Evolutionary conservation across 2,888 invertebrate genomes (phyloP).

Genomic region (Pyralis farinalis): DNA sequence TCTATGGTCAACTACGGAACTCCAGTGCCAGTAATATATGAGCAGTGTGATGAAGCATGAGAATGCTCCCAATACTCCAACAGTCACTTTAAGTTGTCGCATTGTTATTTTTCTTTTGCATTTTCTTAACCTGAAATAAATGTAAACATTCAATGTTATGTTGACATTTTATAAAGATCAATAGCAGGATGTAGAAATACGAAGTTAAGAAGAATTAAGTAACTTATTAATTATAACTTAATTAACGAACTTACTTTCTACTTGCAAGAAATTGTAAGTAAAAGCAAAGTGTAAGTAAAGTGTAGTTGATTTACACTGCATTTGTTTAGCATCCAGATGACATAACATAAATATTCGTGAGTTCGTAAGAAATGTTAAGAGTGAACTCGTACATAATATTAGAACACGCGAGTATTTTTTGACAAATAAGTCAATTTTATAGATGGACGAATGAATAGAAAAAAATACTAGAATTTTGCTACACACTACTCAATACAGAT

Average conservation of each 20-base stretch:
- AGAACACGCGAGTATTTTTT: no score
- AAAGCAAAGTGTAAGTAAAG: not conserved
- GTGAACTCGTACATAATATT: no score
- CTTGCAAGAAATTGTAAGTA: not conserved
- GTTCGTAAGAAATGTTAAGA: no score
- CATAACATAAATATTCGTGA: no score
- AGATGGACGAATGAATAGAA: no score
- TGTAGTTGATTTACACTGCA: not conserved
- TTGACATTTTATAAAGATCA: no score
- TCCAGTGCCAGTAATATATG: slow-evolving; percentile 37
- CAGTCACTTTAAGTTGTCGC: slow-evolving; percentile 38
- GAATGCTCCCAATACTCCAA: slow-evolving; percentile 26
- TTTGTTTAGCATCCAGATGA: no score
- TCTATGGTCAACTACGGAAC: slow-evolving; percentile 10
- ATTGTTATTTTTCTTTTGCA: slow-evolving; percentile 35
- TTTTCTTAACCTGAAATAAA: slow-evolving; percentile 48
- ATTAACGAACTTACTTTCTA: not conserved
- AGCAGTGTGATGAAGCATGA: slow-evolving; percentile 36
- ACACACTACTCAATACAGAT: no score
- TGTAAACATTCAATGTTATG: no score
- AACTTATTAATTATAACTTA: not conserved
- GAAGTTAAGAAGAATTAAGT: not conserved
- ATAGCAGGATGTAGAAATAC: no score
- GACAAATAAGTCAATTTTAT: no score
- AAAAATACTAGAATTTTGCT: no score